phyloP scores from a whole-genome alignment of 1,140 invertebrate genomes.

The Plectus sambesii region DNA sequence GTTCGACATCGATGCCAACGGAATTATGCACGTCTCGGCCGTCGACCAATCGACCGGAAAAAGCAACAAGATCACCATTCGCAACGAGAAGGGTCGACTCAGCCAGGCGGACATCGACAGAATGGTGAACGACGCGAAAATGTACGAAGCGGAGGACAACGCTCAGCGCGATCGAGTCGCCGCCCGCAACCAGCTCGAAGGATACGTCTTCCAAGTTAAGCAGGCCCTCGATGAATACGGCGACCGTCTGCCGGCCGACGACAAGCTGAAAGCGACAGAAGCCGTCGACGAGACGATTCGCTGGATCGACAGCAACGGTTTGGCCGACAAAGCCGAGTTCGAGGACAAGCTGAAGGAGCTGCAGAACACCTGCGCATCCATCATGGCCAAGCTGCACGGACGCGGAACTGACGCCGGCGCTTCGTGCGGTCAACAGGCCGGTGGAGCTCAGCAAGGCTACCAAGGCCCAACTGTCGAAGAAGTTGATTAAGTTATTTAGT shows the following conservation, averaged over 20 bases:
- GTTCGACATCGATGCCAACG: conserved; percentile 61
- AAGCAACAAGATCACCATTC: conserved; percentile 54
- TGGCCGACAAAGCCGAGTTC: conserved; percentile 49
- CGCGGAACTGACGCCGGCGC: no score
- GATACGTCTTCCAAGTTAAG: conserved; percentile 22
- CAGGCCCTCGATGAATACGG: conserved; percentile 38
- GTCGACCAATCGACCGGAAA: conserved; percentile 64
- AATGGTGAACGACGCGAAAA: conserved; percentile 54
- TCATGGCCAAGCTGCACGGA: conserved; percentile 43
- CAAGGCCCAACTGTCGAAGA: no score
- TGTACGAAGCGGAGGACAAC: conserved; percentile 50
- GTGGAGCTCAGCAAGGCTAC: no score
- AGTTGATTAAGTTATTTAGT: no score
- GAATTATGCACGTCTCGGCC: conserved; percentile 65
- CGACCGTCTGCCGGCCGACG: conserved; percentile 53
- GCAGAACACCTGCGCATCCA: conserved; percentile 40
- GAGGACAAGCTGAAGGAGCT: conserved; percentile 47
- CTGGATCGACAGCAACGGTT: conserved; percentile 49
- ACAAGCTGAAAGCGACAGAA: conserved; percentile 55
- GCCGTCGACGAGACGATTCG: conserved; percentile 47
- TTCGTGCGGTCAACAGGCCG: no score
- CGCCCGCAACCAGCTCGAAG: conserved; percentile 40
- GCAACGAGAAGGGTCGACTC: conserved; percentile 51
- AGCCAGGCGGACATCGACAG: conserved; percentile 49
- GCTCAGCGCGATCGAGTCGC: conserved; percentile 38